phyloP scores from a whole-genome alignment of 2,113 vertebrate genomes.

The Zonotrichia leucophrys region DNA sequence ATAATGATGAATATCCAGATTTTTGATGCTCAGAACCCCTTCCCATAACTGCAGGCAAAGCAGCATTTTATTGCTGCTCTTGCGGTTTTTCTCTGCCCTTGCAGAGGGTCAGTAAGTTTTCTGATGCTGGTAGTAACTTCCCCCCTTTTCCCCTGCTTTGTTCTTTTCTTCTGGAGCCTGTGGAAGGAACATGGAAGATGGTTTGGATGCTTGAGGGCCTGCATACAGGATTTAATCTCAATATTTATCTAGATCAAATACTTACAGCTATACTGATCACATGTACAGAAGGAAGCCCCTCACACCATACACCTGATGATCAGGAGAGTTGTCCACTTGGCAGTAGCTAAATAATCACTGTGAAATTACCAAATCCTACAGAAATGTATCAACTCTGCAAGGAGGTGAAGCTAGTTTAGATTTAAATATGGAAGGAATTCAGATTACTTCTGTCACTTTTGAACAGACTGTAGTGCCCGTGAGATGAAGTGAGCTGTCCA shows the following conservation, averaged over 20 bases:
- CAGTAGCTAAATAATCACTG: not conserved
- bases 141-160: not conserved
- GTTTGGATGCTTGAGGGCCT: accelerated
- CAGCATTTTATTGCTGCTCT: not conserved
- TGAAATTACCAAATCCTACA: not conserved
- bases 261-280: not conserved
- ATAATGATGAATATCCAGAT: not conserved
- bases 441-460: not conserved
- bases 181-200: not conserved
- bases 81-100: not conserved
- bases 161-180: not conserved
- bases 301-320: not conserved
- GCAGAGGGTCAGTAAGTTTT: not conserved
- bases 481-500: not conserved
- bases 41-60: not conserved
- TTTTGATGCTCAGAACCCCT: not conserved
- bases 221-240: not conserved
- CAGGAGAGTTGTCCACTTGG: not conserved
- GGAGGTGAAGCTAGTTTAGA: not conserved
- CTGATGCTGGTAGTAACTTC: not conserved
- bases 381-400: not conserved
- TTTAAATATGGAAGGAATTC: not conserved
- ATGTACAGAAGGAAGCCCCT: not conserved
- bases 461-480: not conserved
- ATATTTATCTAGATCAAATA: not conserved